Conservation (phyloP, 2,113 vertebrate genomes). For the Pelusios castaneus region DNA sequence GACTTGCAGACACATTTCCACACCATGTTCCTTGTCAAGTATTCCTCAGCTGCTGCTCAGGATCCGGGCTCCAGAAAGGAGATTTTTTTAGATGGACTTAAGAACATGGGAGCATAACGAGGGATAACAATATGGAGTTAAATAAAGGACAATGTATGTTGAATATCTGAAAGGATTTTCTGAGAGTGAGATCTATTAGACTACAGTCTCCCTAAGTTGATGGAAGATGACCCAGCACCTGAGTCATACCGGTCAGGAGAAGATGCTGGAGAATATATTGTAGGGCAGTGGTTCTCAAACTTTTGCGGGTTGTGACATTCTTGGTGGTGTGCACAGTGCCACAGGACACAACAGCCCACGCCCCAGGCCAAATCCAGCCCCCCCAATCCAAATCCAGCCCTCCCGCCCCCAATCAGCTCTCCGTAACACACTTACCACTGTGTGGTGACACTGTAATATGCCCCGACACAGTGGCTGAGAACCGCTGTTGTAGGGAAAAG, state of each 20-base stretch:
- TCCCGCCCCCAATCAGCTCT: too few species aligned
- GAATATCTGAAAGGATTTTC: background rate
- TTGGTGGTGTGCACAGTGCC: too few species aligned
- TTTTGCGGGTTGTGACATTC: too few species aligned
- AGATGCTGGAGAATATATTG: background rate
- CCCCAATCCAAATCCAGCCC: too few species aligned
- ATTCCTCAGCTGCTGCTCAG: background rate
- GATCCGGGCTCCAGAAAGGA: background rate
- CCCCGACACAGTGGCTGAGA: too few species aligned
- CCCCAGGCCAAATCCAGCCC: too few species aligned
- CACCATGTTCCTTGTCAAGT: background rate
- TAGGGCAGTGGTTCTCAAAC: background rate
- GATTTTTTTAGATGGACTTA: background rate
- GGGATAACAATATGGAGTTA: background rate
- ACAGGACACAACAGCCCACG: too few species aligned
- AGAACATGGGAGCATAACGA: background rate
- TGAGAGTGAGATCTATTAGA: background rate
- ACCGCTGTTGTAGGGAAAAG: background rate
- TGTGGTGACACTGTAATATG: too few species aligned
- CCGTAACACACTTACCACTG: too few species aligned
- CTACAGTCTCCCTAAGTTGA: background rate
- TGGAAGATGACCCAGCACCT: background rate
- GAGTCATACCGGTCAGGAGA: background rate
- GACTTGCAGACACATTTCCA: background rate
- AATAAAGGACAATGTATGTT: background rate